Base-by-base conservation (phyloP, 2,888 invertebrate species). In the Hetaerina titia region DNA sequence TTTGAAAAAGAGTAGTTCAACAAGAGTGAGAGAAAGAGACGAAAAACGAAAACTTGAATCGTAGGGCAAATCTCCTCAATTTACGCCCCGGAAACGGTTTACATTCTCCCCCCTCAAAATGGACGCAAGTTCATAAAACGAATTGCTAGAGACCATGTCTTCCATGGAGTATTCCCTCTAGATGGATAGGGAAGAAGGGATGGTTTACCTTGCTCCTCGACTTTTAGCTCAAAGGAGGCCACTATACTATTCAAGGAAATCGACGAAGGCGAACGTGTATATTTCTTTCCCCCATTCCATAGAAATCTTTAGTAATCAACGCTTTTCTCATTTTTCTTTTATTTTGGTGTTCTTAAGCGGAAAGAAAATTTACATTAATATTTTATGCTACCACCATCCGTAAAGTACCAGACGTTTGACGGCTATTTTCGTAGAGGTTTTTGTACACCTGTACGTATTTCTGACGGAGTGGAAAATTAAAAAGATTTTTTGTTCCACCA, bases 81-180 rank as follows among this genome's bases (percentile, higher is more conserved):
- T 81, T 25, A 31, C 81, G 0, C 31, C 31, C 11, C 81, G 31
- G 81, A 81, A 31, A 31, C 25, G 25, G 31, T 31, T 81, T 13
- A 25, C n/a, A 25, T 81, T 81, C 15, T 31, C 2, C 81, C 81
- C 81, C 31, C 15, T 81, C 81, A 81, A 81, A 81, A 81, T 81
- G 81, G 81, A 81, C 31, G 81, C 15, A 81, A 81, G 31, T 25
- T 81, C 81, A 81, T 81, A 31, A 31, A 81, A 81, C 81, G 81
- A 81, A 81, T 31, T 15, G 81, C 81, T 31, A 13, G 31, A 31
- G 4, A 2, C 13, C 15, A 13, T 0, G 13, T n/a, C 69, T 81
- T 81, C 81, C 81, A 31, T 60, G 31, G 15, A 4, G 81, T 81
- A 31, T 31, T 31, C 31, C 81, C 31, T 31, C 31, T 2, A 81